Evolutionary conservation across 1,140 invertebrate genomes (phyloP), one percentile per base, ranked within the genome.

Genomic region (Apis dorsata): DNA sequence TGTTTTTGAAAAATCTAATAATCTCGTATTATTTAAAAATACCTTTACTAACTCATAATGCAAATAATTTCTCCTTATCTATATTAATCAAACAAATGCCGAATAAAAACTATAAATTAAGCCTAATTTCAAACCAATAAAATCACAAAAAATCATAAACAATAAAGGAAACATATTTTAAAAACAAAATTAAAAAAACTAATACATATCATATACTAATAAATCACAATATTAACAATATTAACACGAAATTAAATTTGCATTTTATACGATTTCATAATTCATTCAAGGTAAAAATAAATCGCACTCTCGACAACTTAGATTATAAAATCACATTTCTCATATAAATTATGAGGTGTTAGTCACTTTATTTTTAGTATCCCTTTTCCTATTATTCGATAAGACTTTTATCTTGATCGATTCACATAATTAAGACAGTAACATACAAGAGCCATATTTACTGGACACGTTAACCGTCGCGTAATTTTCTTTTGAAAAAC

Each of bases 401-500:
- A 81, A 81, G 62, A 12, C 53, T 24, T 24, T 44, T 53, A 51
- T 66, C 60, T 75, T 66, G 72, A 81, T 81, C 62, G 79, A 62
- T 62, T 51, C 79, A 49, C 71, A 71, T 75, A 75, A 81, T 81
- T 71, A 66, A 66, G 53, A 81, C 53, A n/a, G 17, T 55, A 17
- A 13, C 77, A 9, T 44, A 49, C 34, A 19, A 13, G 21, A 15
- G 5, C 24, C 7, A n/a, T 12, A 60, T 0, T 13, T 66, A 74
- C 62, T 11, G n/a, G 44, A 72, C 71, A 71, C 71, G 79, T 81
- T 74, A 81, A 81, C 62, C 75, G 62, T 81, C 79, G 79, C 71
- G 71, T 65, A 81, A 81, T 81, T 81, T 81, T 81, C 79, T 66
- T 55, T 66, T 81, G 79, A 75, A 66, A 71, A 81, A 81, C 71